phyloP scores from a whole-genome alignment of 2,888 invertebrate genomes.

The Timandra comae region DNA sequence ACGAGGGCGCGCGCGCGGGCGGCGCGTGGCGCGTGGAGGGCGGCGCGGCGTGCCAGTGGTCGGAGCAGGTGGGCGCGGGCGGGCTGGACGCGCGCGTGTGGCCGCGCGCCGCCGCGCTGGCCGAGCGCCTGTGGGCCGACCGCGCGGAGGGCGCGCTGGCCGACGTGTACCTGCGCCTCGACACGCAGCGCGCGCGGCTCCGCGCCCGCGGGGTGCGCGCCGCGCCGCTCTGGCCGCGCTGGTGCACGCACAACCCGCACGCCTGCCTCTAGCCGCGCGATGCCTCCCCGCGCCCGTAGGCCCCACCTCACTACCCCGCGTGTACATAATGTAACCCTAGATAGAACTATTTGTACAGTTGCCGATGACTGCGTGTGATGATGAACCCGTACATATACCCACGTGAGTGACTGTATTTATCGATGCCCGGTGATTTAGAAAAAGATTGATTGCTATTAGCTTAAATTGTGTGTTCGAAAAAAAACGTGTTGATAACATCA shows the following conservation, averaged over 20 bases:
- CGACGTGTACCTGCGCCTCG: conserved; percentile 81
- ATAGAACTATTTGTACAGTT: conserved; percentile 3
- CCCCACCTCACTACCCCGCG: too few species aligned
- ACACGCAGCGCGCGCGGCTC: conserved; percentile 80
- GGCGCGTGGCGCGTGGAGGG: conserved; percentile 73
- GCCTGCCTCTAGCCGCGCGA: conserved; percentile 76
- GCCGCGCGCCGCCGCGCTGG: conserved; percentile 89
- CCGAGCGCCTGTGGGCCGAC: conserved; percentile 87
- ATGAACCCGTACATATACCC: too few species aligned
- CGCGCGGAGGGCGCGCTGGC: conserved; percentile 68
- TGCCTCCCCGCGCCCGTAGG: not conserved
- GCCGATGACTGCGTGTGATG: too few species aligned
- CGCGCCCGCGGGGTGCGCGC: conserved; percentile 79
- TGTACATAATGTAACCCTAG: too few species aligned
- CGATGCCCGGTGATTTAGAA: too few species aligned
- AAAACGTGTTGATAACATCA: too few species aligned
- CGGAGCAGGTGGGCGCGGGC: conserved; percentile 85
- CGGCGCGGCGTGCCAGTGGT: conserved; percentile 90
- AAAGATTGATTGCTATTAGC: too few species aligned
- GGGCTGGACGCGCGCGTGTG: conserved; percentile 87
- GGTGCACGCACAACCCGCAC: conserved; percentile 86
- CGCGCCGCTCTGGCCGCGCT: conserved; percentile 85
- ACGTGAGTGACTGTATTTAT: too few species aligned
- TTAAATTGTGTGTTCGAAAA: too few species aligned
- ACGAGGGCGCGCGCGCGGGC: conserved; percentile 41